Percentiles rank a stretch among this genome's conserved stretches.
phyloP scores from a whole-genome alignment of 2,113 vertebrate genomes.

The Bubo blakistoni region DNA sequence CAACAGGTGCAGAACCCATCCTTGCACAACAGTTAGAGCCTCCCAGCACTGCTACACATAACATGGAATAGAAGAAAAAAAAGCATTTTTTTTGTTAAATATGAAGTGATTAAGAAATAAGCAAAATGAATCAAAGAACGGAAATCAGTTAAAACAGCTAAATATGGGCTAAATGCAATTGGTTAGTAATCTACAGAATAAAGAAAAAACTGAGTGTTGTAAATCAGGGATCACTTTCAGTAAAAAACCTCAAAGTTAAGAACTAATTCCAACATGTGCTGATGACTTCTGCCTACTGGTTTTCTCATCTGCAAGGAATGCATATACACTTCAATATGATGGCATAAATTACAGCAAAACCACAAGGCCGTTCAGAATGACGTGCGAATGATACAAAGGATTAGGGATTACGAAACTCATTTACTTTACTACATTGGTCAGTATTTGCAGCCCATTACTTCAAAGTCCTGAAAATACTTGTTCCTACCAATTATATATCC shows the following conservation, averaged over 20 bases:
- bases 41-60: not conserved
- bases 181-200: not conserved
- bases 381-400: not conserved
- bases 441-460: not conserved
- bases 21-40: not conserved
- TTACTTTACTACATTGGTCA: not conserved
- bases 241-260: not conserved
- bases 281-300: not conserved
- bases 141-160: not conserved
- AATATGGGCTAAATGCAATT: not conserved
- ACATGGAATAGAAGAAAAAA: not conserved
- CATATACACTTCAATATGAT: not conserved
- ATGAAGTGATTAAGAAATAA: not conserved
- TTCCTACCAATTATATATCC: not conserved
- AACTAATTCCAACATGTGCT: not conserved
- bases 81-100: not conserved
- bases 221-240: not conserved
- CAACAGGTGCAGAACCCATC: not conserved
- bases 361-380: not conserved
- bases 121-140: not conserved
- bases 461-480: not conserved
- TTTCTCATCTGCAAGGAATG: not conserved
- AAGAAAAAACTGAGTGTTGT: not conserved
- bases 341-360: not conserved
- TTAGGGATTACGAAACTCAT: not conserved